Base-by-base conservation (phyloP, 2,797 vertebrate species). In the Cyprinella venusta region DNA sequence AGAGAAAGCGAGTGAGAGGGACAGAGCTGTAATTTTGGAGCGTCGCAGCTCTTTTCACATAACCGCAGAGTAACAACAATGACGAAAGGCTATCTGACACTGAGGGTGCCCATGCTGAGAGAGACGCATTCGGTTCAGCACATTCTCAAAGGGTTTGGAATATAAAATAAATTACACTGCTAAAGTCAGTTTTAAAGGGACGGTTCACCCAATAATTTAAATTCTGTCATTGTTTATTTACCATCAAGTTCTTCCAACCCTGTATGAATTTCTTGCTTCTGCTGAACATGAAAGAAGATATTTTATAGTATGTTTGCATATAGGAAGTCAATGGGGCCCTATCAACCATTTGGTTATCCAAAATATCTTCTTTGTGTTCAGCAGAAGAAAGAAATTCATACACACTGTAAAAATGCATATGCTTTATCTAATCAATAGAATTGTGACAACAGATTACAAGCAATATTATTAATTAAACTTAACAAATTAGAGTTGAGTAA, bases 71-170 rank as follows among this genome's bases (percentile, higher is more conserved):
- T 84, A 86, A 85, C 88, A 77, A 79, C 78, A 83, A 87, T 87
- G 84, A 87, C 82, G 85, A 89, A 86, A 87, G 86, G 82, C 81
- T 85, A 84, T 84, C 84, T 87, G 81, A 86, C 70, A 79, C 75
- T 61, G 69, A 67, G 70, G 54, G 69, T 30, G 78, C 45, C 59
- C 65, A 59, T 48, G 82, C 24, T 38, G 50, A 80, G 79, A 81
- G 61, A 82, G 64, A 63, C 72, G 75, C 70, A 74, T 77, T 83
- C 76, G 8, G 30, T 74, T 76, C 40, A 68, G 65, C 65, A 13
- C 36, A 63, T 77, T 64, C 71, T 54, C 64, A 26, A 63, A 21
- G 42, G 38, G 67, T 45, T 56, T 67, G 77, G 33, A 76, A 81
- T 68, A 48, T 67, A 24, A 75, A 81, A 78, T 76, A 84, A 79